phyloP scores from a whole-genome alignment of 2,888 invertebrate genomes.

The Parelbella ahira region DNA sequence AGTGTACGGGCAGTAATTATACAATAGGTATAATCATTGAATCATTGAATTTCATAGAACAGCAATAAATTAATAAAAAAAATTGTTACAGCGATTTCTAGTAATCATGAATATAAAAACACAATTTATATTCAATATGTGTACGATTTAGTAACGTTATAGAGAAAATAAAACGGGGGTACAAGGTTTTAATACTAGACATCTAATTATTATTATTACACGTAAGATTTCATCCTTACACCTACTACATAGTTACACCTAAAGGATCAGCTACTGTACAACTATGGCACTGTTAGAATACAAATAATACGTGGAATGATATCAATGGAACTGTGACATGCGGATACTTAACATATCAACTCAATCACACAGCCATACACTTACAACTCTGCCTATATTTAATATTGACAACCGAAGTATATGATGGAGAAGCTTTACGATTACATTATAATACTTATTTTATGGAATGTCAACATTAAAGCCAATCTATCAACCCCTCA shows the following conservation, averaged over 20 bases:
- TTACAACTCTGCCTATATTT: conserved; percentile 31
- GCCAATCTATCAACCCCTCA: conserved; percentile 35
- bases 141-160: no score
- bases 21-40: no score
- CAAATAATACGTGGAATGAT: conserved; percentile 37
- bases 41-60: no score
- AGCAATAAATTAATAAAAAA: no score
- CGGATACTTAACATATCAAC: no score
- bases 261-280: conserved; percentile 40
- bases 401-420: conserved; percentile 32
- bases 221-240: no score
- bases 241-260: no score
- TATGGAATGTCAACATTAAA: conserved; percentile 58
- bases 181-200: conserved; percentile 3
- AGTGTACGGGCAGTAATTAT: conserved; percentile 2
- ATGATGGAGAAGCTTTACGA: conserved; percentile 26
- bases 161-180: no score
- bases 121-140: no score
- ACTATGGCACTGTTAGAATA: conserved; percentile 48
- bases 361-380: no score
- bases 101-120: no score
- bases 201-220: conserved; percentile 9
- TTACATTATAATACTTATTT: conserved; percentile 24
- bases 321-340: conserved; percentile 37
- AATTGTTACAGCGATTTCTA: no score